Evolutionary conservation across 1,140 invertebrate species (phyloP).

Genomic region (Drosophila guanche): DNA sequence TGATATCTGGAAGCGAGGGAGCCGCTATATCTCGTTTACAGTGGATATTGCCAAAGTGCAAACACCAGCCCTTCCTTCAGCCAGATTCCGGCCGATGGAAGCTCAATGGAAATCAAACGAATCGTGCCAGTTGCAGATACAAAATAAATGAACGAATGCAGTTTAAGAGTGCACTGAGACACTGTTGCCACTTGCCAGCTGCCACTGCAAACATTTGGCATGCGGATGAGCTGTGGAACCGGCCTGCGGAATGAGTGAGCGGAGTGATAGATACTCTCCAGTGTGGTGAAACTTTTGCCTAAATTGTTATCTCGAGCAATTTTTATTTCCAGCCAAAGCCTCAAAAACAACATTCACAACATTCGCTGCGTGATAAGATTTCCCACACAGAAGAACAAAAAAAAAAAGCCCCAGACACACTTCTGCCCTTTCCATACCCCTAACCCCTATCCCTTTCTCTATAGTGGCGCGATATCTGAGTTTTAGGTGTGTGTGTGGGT

Average conservation of each 20-base stretch:
- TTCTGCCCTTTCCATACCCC: neutral
- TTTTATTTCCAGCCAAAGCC: slow-evolving; percentile 63
- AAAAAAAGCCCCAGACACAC: slow-evolving; percentile 41
- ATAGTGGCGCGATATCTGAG: neutral
- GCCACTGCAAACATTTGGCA: too few species aligned
- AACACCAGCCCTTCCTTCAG: neutral
- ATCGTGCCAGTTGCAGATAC: too few species aligned
- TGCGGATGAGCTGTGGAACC: too few species aligned
- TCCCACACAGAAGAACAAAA: slow-evolving; percentile 38
- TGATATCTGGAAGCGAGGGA: slow-evolving; percentile 14
- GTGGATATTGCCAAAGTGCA: slow-evolving; percentile 26
- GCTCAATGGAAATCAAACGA: too few species aligned
- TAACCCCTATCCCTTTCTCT: slow-evolving; percentile 12
- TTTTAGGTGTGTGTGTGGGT: too few species aligned
- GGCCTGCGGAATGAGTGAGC: too few species aligned
- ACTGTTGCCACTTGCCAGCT: too few species aligned
- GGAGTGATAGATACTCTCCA: neutral
- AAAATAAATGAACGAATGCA: too few species aligned
- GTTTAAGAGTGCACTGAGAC: too few species aligned
- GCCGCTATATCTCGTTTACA: slow-evolving; percentile 44
- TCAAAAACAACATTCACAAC: slow-evolving; percentile 72
- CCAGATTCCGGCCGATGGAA: too few species aligned
- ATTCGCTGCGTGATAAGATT: slow-evolving; percentile 60
- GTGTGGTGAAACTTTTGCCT: slow-evolving; percentile 31
- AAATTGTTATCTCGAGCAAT: slow-evolving; percentile 62